Conservation (phyloP, 2,888 invertebrate genomes). For the Noctua janthe region DNA sequence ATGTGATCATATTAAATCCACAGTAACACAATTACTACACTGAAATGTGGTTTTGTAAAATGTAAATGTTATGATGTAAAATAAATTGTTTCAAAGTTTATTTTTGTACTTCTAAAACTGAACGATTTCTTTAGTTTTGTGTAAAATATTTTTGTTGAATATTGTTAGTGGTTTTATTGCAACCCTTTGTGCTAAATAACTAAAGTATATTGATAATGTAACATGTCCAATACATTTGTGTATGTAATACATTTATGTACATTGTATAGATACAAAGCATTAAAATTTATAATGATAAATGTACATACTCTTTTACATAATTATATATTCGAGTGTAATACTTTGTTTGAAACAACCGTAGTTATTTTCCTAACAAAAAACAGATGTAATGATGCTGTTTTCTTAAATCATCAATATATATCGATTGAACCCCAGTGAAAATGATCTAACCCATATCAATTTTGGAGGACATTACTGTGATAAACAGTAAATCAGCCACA, state of each 20-base stretch:
- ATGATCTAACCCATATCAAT: not conserved
- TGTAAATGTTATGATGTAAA: conserved; percentile 80
- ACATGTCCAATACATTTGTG: conserved; percentile 47
- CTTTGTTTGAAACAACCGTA: conserved; percentile 43
- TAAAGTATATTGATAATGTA: conserved; percentile 45
- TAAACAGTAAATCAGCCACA: not conserved
- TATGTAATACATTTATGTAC: conserved; percentile 60
- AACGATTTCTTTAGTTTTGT: conserved; percentile 75
- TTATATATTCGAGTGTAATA: conserved; percentile 56
- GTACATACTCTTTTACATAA: conserved; percentile 54
- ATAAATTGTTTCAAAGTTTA: conserved; percentile 84
- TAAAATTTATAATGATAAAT: conserved; percentile 36
- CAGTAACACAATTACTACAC: conserved; percentile 72
- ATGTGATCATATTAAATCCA: conserved; percentile 64
- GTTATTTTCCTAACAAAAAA: conserved; percentile 15
- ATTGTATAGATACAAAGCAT: conserved; percentile 44
- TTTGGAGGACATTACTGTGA: not conserved
- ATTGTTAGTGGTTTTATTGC: conserved; percentile 75
- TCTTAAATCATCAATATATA: not conserved
- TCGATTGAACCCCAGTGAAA: not conserved
- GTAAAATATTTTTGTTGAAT: conserved; percentile 79
- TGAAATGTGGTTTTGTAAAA: conserved; percentile 78
- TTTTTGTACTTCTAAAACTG: conserved; percentile 84
- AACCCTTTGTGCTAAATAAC: conserved; percentile 60
- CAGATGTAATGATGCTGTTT: not conserved